These are phyloP conservation scores for Lasiurus cinereus DNA, from an alignment of 2,113 vertebrate genomes.

Conservation along the genomic window DNA sequence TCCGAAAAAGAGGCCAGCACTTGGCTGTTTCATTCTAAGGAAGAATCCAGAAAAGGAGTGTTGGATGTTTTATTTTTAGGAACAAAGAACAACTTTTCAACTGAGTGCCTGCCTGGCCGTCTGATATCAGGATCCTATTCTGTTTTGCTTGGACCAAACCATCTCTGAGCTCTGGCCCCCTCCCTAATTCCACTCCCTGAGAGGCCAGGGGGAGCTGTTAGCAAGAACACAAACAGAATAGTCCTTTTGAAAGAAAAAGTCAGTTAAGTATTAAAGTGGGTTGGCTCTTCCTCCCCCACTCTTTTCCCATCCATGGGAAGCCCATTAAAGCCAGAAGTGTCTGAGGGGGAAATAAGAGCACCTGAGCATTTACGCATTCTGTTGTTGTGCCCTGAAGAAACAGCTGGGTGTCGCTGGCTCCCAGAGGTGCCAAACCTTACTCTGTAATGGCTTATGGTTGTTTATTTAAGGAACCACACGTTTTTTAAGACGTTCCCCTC, in stretches of 20 bases:
- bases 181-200: not conserved
- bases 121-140: constrained; percentile 10
- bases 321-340: not conserved
- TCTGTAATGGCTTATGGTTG: not conserved
- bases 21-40: constrained; percentile 47
- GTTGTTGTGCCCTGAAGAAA: not conserved
- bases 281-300: not conserved
- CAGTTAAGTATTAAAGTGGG: not conserved
- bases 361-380: not conserved
- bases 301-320: not conserved
- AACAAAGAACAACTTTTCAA: constrained; percentile 61
- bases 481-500: not conserved
- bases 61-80: constrained; percentile 65
- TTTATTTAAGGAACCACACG: not conserved
- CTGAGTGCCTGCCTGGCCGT: not conserved
- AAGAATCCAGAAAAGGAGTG: constrained; percentile 38
- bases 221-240: not conserved
- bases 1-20: constrained; percentile 48
- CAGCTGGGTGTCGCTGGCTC: too few species aligned
- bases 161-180: not conserved
- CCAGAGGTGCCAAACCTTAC: not conserved
- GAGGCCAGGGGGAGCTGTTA: not conserved
- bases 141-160: not conserved
- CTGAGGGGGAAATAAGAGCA: not conserved
- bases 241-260: not conserved